A percentile compares a stretch with the other conserved stretches of the same genome.
Evolutionary conservation across 2,888 invertebrate species (phyloP).

Genomic region (Nemurella pictetii): DNA sequence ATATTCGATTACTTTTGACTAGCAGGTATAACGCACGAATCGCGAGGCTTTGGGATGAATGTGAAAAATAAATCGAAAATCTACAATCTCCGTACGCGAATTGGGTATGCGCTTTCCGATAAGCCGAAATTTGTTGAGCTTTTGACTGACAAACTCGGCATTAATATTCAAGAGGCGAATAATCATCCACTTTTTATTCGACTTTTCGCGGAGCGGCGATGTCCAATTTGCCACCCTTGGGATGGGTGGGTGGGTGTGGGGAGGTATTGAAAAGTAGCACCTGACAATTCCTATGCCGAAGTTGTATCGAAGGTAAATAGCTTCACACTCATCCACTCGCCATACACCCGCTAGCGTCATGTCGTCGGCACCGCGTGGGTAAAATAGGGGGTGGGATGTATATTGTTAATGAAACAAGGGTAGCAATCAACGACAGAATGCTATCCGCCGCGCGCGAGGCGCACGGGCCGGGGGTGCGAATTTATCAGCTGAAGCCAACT

Average conservation of each 20-base stretch:
- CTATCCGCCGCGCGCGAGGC: background rate
- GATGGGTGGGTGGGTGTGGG: background rate
- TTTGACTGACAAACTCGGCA: background rate
- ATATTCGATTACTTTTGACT: background rate
- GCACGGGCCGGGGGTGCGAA: background rate
- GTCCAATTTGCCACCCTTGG: background rate
- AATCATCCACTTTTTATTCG: background rate
- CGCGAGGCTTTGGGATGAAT: background rate
- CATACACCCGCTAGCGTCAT: too few species aligned
- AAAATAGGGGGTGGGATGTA: background rate
- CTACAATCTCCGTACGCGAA: background rate
- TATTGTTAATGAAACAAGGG: background rate
- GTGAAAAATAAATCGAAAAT: background rate
- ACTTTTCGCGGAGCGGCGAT: background rate
- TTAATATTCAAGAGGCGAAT: background rate
- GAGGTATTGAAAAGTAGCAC: background rate
- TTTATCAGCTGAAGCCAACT: background rate
- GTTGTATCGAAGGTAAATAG: background rate
- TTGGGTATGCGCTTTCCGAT: background rate
- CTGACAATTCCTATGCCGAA: background rate
- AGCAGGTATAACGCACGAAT: background rate
- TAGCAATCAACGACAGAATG: constrained; percentile 6
- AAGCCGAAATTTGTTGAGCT: background rate
- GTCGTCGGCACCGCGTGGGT: too few species aligned
- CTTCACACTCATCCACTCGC: too few species aligned